Evolutionary conservation across 2,113 vertebrate genomes (phyloP).

Genomic region (Grammomys dolichurus): DNA sequence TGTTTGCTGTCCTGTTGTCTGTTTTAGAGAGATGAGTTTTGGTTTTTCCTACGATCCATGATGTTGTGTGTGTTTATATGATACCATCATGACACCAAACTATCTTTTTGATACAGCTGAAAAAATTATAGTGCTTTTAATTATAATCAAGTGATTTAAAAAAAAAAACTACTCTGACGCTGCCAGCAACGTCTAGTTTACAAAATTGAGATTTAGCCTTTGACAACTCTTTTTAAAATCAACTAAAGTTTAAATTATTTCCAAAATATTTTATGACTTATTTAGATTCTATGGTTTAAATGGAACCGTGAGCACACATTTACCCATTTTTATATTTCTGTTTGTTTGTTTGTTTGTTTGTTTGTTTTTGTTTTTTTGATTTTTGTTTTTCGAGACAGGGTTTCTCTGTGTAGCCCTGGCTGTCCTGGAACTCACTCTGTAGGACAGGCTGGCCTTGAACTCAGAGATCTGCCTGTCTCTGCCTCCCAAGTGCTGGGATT

Average conservation of each 20-base stretch:
- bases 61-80: not conserved
- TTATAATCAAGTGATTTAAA: not conserved
- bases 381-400: too few relatives aligned
- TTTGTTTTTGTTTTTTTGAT: too few relatives aligned
- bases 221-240: not conserved
- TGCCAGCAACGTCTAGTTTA: not conserved
- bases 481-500: too few relatives aligned
- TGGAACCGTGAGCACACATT: not conserved
- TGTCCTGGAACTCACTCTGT: too few relatives aligned
- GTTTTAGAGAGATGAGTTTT: not conserved
- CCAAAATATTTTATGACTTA: not conserved
- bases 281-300: not conserved
- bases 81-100: not conserved
- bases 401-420: too few relatives aligned
- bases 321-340: not conserved
- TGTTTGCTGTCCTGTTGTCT: not conserved
- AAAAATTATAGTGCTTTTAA: not conserved
- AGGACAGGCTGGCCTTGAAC: too few relatives aligned
- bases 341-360: not conserved
- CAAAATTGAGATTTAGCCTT: conserved; percentile 19
- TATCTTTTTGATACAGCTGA: not conserved
- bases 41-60: not conserved
- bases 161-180: not conserved
- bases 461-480: too few relatives aligned
- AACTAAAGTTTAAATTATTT: conserved; percentile 15